Evolutionary conservation across 2,113 vertebrate genomes (phyloP).

Genomic region (Pyrgilauda ruficollis): DNA sequence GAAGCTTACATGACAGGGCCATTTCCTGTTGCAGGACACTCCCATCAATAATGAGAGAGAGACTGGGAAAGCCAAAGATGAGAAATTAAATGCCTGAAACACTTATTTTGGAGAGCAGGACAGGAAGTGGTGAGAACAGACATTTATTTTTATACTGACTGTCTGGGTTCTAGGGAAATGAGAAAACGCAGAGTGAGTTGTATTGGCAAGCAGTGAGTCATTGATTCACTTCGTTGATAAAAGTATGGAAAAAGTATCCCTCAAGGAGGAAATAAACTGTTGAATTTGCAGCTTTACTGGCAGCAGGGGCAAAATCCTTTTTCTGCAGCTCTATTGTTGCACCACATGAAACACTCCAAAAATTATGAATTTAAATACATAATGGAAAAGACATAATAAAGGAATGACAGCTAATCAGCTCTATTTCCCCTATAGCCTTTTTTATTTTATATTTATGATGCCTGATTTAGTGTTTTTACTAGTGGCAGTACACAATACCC

Average conservation of each 20-base stretch:
- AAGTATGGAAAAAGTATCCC: background rate
- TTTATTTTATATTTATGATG: background rate
- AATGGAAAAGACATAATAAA: background rate
- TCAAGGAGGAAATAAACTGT: background rate
- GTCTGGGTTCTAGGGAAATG: slow-evolving; percentile 17
- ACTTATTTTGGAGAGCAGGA: background rate
- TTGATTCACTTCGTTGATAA: slow-evolving; percentile 20
- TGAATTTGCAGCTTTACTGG: background rate
- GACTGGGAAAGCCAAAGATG: background rate
- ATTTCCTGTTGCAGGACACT: background rate
- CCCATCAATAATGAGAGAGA: background rate
- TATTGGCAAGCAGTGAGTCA: slow-evolving; percentile 37
- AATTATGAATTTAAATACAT: background rate
- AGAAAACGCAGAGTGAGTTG: background rate
- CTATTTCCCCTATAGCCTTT: background rate
- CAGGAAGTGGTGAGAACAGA: slow-evolving; percentile 20
- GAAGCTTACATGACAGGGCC: background rate
- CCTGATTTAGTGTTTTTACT: background rate
- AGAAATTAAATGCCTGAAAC: background rate
- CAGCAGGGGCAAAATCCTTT: background rate
- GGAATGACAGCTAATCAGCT: background rate
- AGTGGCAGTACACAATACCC: background rate
- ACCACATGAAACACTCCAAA: background rate
- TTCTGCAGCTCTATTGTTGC: background rate
- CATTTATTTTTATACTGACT: slow-evolving; percentile 22